A percentile compares a stretch with the other conserved stretches of the same genome.
Conservation (phyloP, 2,888 invertebrate species). For the Nymphalis c-album region DNA sequence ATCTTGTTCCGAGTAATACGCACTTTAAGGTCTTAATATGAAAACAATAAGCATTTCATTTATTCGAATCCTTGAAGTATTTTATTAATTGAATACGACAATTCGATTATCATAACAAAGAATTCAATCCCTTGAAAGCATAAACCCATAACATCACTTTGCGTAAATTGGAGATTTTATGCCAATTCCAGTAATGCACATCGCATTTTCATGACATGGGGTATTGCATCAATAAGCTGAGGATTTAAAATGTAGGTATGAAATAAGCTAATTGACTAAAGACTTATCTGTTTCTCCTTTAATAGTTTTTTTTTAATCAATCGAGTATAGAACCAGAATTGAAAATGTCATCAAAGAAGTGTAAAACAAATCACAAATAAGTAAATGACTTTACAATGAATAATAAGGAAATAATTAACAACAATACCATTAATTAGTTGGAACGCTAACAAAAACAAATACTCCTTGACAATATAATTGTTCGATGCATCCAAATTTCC, state of each 20-base stretch:
- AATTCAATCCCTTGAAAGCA: slow-evolving; percentile 28
- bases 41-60: not conserved
- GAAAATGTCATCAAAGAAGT: no score
- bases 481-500: no score
- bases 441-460: no score
- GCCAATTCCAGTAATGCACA: slow-evolving; percentile 37
- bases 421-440: no score
- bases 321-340: no score
- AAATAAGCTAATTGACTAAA: not conserved
- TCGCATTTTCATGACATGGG: slow-evolving; percentile 33
- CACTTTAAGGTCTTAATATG: not conserved
- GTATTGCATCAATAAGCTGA: slow-evolving; percentile 23
- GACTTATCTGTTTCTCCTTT: no score
- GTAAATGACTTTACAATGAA: no score
- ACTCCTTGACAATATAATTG: no score
- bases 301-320: no score
- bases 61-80: not conserved
- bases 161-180: slow-evolving; percentile 36
- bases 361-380: no score
- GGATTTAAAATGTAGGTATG: slow-evolving; percentile 8
- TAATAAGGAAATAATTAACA: no score
- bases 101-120: slow-evolving; percentile 19
- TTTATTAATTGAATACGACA: slow-evolving; percentile 15
- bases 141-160: slow-evolving; percentile 25
- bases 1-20: no score